phyloP scores from a whole-genome alignment of 2,888 invertebrate species.

The Euclidia mi region DNA sequence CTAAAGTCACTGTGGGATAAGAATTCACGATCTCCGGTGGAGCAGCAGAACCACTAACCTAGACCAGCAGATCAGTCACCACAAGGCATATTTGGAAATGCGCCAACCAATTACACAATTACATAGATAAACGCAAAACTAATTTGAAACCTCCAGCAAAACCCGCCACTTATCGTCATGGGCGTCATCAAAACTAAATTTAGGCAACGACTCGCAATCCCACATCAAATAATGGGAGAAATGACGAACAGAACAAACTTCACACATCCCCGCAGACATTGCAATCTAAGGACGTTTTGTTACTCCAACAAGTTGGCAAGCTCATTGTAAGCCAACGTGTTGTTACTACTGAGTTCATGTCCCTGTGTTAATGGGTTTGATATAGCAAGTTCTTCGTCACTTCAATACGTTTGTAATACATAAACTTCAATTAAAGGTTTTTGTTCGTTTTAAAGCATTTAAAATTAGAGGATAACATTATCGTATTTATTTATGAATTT shows the following conservation, averaged over 20 bases:
- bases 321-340: background rate
- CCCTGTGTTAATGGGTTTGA: too few relatives aligned
- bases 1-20: too few relatives aligned
- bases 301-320: conserved; percentile 13
- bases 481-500: too few relatives aligned
- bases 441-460: too few relatives aligned
- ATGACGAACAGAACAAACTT: conserved; percentile 83
- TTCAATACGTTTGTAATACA: too few relatives aligned
- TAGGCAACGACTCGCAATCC: conserved; percentile 78
- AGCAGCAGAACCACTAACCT: too few relatives aligned
- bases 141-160: conserved; percentile 56
- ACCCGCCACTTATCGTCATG: conserved; percentile 67
- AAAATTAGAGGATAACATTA: too few relatives aligned
- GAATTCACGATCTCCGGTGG: too few relatives aligned
- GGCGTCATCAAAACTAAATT: conserved; percentile 83
- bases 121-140: conserved; percentile 46
- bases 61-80: too few relatives aligned
- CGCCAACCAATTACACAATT: conserved; percentile 1
- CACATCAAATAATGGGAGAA: conserved; percentile 84
- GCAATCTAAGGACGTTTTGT: conserved; percentile 49
- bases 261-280: conserved; percentile 63
- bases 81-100: background rate
- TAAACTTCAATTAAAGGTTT: too few relatives aligned
- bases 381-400: too few relatives aligned
- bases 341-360: too few relatives aligned